These are phyloP conservation scores for Scomber scombrus DNA, from an alignment of 2,113 vertebrate genomes.

Conservation along the genomic window DNA sequence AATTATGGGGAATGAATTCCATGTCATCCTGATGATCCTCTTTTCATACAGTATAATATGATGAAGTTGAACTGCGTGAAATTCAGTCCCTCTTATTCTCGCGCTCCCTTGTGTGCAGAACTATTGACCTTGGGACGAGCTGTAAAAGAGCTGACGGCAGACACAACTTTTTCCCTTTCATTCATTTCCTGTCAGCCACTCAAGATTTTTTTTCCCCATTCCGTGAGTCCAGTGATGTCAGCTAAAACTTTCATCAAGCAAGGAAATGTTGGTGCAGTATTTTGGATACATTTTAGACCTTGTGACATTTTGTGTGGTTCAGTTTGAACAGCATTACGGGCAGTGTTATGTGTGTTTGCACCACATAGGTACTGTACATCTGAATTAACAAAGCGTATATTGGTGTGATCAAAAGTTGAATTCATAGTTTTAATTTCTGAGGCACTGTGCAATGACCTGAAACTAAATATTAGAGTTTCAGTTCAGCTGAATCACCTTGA, in stretches of 20 bases:
- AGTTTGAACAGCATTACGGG: constrained; percentile 1
- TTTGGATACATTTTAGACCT: constrained; percentile 6
- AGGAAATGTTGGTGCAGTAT: not conserved
- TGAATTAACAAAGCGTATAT: not conserved
- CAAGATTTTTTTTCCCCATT: not conserved
- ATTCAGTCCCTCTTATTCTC: constrained; percentile 5
- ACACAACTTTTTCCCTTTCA: constrained; percentile 28
- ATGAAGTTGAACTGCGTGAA: constrained; percentile 45
- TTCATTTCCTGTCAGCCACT: constrained; percentile 29
- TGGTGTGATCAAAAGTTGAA: not conserved
- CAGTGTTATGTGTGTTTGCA: not conserved
- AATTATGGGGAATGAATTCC: constrained; percentile 67
- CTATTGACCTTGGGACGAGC: constrained; percentile 59
- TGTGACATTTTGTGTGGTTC: not conserved
- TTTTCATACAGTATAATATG: constrained; percentile 53
- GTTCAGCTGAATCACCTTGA: not conserved
- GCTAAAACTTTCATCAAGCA: constrained; percentile 15
- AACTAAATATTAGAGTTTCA: not conserved
- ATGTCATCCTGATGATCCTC: constrained; percentile 55
- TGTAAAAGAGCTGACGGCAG: constrained; percentile 49
- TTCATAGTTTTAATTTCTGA: not conserved
- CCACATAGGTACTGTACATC: not conserved
- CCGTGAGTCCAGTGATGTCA: constrained; percentile 16
- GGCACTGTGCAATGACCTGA: not conserved
- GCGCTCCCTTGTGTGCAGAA: constrained; percentile 11